Percentiles rank a stretch among this genome's conserved stretches.
Conservation (phyloP, 2,113 vertebrate genomes). For the Phylloscopus trochilus region DNA sequence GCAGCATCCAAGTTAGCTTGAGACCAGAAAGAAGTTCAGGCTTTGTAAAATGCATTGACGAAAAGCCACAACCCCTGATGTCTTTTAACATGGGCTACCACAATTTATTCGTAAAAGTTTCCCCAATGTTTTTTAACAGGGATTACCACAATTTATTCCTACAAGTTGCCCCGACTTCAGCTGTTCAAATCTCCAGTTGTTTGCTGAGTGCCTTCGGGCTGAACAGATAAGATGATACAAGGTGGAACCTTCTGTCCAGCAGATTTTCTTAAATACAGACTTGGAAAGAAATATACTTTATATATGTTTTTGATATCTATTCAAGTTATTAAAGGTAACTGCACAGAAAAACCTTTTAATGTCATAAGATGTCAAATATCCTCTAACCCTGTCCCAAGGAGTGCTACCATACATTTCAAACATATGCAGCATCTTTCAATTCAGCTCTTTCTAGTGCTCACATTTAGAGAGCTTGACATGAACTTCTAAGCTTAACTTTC, state of each 20-base stretch:
- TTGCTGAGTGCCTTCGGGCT: background rate
- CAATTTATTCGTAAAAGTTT: background rate
- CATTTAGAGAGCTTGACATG: background rate
- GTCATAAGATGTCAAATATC: background rate
- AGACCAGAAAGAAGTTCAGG: background rate
- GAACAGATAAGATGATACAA: background rate
- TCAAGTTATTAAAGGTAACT: background rate
- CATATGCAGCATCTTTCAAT: background rate
- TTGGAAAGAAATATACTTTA: background rate
- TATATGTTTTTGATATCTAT: background rate
- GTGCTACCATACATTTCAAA: background rate
- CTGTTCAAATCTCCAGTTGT: background rate
- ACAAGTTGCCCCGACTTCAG: background rate
- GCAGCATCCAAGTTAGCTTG: background rate
- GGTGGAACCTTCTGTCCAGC: background rate
- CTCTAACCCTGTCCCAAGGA: background rate
- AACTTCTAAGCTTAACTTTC: background rate
- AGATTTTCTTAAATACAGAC: background rate
- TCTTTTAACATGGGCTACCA: background rate
- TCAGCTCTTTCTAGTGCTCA: background rate
- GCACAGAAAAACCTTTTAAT: background rate
- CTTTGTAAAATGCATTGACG: background rate
- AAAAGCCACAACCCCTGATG: accelerated
- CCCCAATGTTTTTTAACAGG: accelerated
- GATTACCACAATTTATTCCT: background rate